Evolutionary conservation across 1,140 invertebrate genomes (phyloP).

Genomic region (Anthonomus grandis): DNA sequence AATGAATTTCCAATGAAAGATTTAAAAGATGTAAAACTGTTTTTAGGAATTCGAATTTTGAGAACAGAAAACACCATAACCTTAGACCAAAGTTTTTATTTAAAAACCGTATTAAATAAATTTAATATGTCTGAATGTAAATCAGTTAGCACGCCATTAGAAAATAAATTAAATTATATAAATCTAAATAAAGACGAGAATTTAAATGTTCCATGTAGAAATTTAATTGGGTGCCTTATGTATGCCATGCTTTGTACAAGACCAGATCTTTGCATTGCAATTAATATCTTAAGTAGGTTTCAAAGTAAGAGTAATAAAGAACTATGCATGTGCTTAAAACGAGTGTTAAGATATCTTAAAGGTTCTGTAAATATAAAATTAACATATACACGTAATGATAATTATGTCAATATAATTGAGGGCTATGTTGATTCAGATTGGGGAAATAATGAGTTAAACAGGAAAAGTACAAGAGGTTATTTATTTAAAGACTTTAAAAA

Average conservation of each 20-base stretch:
- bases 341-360: conserved; percentile 8
- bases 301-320: conserved; percentile 4
- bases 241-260: conserved; percentile 4
- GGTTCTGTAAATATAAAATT: conserved; percentile 3
- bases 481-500: too few relatives aligned
- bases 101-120: conserved; percentile 6
- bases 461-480: not conserved
- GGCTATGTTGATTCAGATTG: conserved; percentile 10
- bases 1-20: conserved; percentile 9
- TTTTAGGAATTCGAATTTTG: conserved; percentile 6
- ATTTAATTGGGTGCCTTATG: conserved; percentile 10
- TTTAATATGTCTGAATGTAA: conserved; percentile 11
- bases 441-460: not conserved
- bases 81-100: not conserved
- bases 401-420: not conserved
- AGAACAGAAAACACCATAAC: not conserved
- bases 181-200: not conserved
- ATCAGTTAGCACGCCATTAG: too few relatives aligned
- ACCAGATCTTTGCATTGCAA: not conserved
- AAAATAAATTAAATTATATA: not conserved
- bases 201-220: not conserved
- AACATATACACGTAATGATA: not conserved
- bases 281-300: conserved; percentile 5
- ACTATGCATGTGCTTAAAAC: not conserved
- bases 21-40: conserved; percentile 14